These are phyloP conservation scores for Esox masquinongy DNA, from an alignment of 2,797 vertebrate genomes.

Conservation along the genomic window DNA sequence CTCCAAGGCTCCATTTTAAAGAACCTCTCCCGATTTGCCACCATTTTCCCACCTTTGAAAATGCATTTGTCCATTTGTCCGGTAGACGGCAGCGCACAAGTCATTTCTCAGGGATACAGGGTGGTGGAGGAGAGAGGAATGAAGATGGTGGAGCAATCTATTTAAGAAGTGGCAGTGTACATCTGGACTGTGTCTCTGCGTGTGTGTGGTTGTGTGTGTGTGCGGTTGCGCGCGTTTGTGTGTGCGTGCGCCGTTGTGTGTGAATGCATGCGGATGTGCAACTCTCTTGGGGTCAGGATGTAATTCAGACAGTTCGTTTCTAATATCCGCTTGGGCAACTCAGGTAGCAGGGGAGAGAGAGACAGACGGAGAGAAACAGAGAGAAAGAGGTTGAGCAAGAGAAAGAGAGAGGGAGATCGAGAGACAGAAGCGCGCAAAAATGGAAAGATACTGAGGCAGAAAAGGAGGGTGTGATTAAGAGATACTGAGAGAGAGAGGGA, in stretches of 20 bases:
- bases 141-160: constrained; percentile 46
- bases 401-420: not conserved
- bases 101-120: constrained; percentile 53
- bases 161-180: constrained; percentile 46
- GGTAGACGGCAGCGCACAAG: constrained; percentile 39
- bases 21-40: constrained; percentile 26
- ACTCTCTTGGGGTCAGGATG: constrained; percentile 2
- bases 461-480: not conserved
- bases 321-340: constrained; percentile 1
- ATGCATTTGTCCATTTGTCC: constrained; percentile 61
- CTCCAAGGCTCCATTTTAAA: constrained; percentile 35
- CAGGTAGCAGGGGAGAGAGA: not conserved
- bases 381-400: not conserved
- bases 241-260: not conserved
- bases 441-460: not conserved
- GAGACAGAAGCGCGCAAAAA: not conserved
- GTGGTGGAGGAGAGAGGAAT: constrained; percentile 31
- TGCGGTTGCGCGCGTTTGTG: not conserved
- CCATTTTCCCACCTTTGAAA: constrained; percentile 37
- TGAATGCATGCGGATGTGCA: not conserved
- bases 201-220: not conserved
- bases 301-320: constrained; percentile 25
- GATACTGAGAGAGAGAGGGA: not conserved
- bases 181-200: constrained; percentile 39
- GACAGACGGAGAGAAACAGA: constrained; percentile 4